Percentiles rank a stretch among this genome's conserved stretches.
Evolutionary conservation across 2,797 vertebrate species (phyloP).

Genomic region (Diglossa cyanea): DNA sequence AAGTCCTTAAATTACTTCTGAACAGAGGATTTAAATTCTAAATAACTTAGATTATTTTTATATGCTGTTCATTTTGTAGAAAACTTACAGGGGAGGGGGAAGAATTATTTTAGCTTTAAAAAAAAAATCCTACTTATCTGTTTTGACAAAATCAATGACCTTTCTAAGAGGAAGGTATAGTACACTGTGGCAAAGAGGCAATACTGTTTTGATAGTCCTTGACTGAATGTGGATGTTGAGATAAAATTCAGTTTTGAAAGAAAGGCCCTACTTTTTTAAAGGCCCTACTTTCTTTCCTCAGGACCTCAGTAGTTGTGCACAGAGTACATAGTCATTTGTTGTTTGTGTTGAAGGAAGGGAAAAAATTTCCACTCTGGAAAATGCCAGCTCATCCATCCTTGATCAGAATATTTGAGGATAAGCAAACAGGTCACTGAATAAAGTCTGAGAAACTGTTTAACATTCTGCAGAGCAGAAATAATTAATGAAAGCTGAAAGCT

Average conservation of each 20-base stretch:
- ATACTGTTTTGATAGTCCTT: neutral
- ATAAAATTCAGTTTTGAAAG: neutral
- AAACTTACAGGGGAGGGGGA: fast-evolving
- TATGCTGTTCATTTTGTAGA: neutral
- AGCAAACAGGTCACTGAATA: neutral
- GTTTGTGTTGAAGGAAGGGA: neutral
- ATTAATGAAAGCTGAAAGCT: neutral
- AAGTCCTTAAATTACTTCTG: neutral
- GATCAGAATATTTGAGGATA: neutral
- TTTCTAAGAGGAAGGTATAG: neutral
- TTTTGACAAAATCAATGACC: neutral
- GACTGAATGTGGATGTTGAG: neutral
- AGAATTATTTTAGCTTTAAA: neutral
- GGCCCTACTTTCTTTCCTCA: neutral
- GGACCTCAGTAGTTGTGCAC: neutral
- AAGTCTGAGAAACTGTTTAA: neutral
- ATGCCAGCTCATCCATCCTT: neutral
- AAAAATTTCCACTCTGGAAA: neutral
- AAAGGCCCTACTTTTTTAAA: neutral
- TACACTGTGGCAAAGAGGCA: neutral
- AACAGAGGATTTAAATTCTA: neutral
- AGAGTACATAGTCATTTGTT: neutral
- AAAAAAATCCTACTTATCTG: neutral
- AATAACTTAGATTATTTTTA: neutral
- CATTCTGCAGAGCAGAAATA: neutral